Base-by-base conservation (phyloP, 1,140 invertebrate species). In the Venustaconcha ellipsiformis region DNA sequence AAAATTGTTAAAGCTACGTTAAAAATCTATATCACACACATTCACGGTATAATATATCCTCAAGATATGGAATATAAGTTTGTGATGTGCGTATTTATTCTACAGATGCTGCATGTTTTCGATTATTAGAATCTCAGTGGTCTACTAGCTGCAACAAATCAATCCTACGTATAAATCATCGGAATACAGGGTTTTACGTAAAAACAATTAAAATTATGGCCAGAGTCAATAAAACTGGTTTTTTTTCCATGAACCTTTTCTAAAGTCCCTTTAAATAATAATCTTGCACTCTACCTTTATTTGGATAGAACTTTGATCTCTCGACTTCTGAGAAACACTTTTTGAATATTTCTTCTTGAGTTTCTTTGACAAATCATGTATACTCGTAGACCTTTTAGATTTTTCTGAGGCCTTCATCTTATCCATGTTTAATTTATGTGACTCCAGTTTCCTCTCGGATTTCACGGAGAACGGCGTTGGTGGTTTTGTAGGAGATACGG, bases 321-420 rank as follows among this genome's bases (percentile, higher is more conserved):
- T 73, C 66, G 70, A 63, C 30, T 72, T 78, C 63, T 78, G 80
- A 69, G 68, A 71, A 55, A 82, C 70, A 18, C 71, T 75, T 59
- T 82, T 85, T 23, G 79, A 82, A 71, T 88, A 86, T 74, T 87
- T 87, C 78, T 82, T 81, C 62, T 86, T 88, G 20, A 86, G 81
- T 67, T 83, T 83, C 75, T 86, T 81, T 1, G 83, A 80, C 57
- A 88, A 67, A 63, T 83, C 82, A 58, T 83, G 81, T 20, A 87
- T 76, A 67, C 82, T 85, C 68, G 82, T 83, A 14, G 85, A 82
- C 65, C 85, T 88, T 69, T 85, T 84, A n/a, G 82, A 78, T 60
- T 86, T 87, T 26, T 82, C 80, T 70, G 23, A 82, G 80, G 68
- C 73, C 67, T 37, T 75, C 37, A 48, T 48, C 37, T 48, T 48